A percentile compares a stretch with the other conserved stretches of the same genome.
Evolutionary conservation across 2,113 vertebrate genomes (phyloP).

Genomic region (Lepisosteus osseus): DNA sequence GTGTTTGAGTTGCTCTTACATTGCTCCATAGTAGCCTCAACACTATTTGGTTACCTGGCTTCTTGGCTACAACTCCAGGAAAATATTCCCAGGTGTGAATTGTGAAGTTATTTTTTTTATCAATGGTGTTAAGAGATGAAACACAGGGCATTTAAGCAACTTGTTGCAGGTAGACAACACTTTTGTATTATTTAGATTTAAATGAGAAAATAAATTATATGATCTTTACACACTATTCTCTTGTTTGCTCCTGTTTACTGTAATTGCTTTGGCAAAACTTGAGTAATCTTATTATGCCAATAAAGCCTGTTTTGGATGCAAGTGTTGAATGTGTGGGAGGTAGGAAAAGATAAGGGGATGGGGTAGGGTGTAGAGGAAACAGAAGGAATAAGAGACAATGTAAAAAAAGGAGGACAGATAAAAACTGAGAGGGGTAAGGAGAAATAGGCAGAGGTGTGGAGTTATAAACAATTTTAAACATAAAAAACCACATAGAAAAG

Average conservation of each 20-base stretch:
- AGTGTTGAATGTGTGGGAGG: constrained; percentile 9
- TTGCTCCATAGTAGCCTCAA: too few species aligned
- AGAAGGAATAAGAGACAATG: background rate
- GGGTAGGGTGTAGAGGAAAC: background rate
- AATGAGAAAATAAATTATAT: constrained; percentile 15
- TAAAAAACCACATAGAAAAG: too few species aligned
- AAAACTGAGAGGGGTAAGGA: background rate
- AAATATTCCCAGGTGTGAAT: background rate
- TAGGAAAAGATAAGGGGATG: background rate
- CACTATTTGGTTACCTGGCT: too few species aligned
- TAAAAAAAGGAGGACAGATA: background rate
- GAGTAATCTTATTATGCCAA: constrained; percentile 27
- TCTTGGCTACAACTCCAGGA: too few species aligned
- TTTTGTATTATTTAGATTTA: constrained; percentile 23
- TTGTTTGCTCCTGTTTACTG: constrained; percentile 11
- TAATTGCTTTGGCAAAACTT: constrained; percentile 30
- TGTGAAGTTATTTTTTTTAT: constrained; percentile 16
- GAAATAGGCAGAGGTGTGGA: too few species aligned
- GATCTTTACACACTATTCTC: constrained; percentile 6
- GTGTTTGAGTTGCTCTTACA: too few species aligned
- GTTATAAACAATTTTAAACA: too few species aligned
- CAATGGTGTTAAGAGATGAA: background rate
- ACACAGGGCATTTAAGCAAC: constrained; percentile 9
- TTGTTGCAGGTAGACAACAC: constrained; percentile 23
- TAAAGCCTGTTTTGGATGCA: constrained; percentile 22